Conservation (phyloP, 1,140 invertebrate genomes). For the Drosophila pachea region DNA sequence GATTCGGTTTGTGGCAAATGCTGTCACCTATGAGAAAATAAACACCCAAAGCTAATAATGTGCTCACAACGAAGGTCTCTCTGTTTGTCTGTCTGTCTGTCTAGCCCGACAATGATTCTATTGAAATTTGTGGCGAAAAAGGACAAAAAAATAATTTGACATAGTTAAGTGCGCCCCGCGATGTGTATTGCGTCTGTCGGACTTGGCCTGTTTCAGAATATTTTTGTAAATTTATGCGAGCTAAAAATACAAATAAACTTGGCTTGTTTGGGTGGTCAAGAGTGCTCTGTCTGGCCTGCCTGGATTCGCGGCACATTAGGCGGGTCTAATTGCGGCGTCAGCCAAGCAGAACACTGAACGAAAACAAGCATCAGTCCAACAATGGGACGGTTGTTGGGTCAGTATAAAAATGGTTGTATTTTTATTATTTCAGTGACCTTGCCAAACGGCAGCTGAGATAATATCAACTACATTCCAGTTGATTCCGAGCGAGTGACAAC, state of each 20-base stretch:
- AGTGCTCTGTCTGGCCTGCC: slow-evolving; percentile 6
- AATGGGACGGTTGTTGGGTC: slow-evolving; percentile 10
- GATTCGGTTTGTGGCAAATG: background rate
- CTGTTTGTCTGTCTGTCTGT: background rate
- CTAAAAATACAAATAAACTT: background rate
- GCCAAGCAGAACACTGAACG: slow-evolving; percentile 32
- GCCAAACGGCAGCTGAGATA: slow-evolving; percentile 24
- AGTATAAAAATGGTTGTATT: slow-evolving; percentile 36
- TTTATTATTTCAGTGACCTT: slow-evolving; percentile 66
- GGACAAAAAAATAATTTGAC: slow-evolving; percentile 25
- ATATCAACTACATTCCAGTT: slow-evolving; percentile 49
- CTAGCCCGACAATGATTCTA: slow-evolving; percentile 43
- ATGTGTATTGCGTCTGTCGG: background rate
- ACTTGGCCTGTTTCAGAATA: background rate
- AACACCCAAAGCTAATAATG: slow-evolving; percentile 2
- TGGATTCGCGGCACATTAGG: slow-evolving; percentile 57
- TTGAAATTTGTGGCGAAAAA: slow-evolving; percentile 65
- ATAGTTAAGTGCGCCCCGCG: slow-evolving; percentile 43
- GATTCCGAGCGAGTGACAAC: slow-evolving; percentile 35
- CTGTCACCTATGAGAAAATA: background rate
- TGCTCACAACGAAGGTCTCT: background rate
- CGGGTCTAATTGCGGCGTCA: slow-evolving; percentile 66
- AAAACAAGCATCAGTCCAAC: slow-evolving; percentile 31
- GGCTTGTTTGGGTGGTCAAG: no score
- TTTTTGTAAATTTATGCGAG: background rate